These are phyloP conservation scores for Xiphophorus hellerii DNA, from an alignment of 2,113 vertebrate genomes.

Conservation along the genomic window DNA sequence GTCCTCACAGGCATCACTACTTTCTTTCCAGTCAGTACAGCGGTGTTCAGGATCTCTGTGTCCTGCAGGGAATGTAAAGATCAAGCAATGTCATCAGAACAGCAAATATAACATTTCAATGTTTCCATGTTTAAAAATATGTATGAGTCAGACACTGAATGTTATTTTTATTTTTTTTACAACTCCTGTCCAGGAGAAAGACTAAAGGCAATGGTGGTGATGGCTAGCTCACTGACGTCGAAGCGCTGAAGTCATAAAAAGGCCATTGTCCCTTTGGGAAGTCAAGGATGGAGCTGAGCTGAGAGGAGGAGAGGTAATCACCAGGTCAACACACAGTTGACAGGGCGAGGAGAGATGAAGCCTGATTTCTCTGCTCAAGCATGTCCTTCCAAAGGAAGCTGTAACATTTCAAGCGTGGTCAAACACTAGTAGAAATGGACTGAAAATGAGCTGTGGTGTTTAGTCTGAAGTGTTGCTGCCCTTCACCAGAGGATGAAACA, in stretches of 20 bases:
- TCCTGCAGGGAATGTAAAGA: slow-evolving; percentile 77
- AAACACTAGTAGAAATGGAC: slow-evolving; percentile 8
- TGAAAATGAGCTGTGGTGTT: slow-evolving; percentile 6
- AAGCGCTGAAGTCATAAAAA: slow-evolving; percentile 23
- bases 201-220: slow-evolving; percentile 11
- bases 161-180: neutral
- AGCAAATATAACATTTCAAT: neutral
- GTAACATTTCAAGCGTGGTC: slow-evolving; percentile 29
- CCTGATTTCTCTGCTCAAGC: slow-evolving; percentile 33
- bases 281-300: slow-evolving; percentile 6
- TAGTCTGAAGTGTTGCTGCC: slow-evolving; percentile 2
- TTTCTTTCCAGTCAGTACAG: slow-evolving; percentile 89
- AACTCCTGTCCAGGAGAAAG: neutral
- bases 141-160: neutral
- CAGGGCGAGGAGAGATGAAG: slow-evolving; percentile 30
- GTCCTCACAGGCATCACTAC: slow-evolving; percentile 87
- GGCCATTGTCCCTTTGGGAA: slow-evolving; percentile 12
- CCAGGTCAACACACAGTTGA: slow-evolving; percentile 19
- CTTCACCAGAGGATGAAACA: neutral
- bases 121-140: slow-evolving; percentile 2
- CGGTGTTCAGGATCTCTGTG: slow-evolving; percentile 91
- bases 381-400: slow-evolving; percentile 25
- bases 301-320: slow-evolving; percentile 24
- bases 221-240: slow-evolving; percentile 33
- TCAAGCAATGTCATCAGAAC: neutral